These are phyloP conservation scores for Sporophila hypoxantha DNA, from an alignment of 2,113 vertebrate species.

Conservation along the genomic window DNA sequence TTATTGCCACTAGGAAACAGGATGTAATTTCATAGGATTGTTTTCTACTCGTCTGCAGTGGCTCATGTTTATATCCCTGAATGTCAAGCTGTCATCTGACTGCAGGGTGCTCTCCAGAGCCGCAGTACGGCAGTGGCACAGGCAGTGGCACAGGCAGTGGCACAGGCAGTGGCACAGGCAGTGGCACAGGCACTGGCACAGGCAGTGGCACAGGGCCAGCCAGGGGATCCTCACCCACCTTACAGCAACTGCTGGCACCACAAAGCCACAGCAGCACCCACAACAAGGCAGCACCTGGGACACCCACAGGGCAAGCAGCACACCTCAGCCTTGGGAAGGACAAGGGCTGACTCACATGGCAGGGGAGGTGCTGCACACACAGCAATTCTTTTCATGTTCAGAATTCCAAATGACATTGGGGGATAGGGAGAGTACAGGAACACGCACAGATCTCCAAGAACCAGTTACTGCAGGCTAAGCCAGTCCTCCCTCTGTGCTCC, in stretches of 20 bases:
- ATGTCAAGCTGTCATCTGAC: slow-evolving; percentile 38
- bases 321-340: background rate
- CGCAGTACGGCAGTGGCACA: background rate
- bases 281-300: background rate
- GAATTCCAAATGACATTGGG: background rate
- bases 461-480: slow-evolving; percentile 7
- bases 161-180: background rate
- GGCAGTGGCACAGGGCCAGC: background rate
- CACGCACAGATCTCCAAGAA: background rate
- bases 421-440: background rate
- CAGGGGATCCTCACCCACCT: slow-evolving; percentile 3
- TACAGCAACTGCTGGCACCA: background rate
- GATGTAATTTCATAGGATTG: slow-evolving; percentile 58
- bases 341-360: background rate
- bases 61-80: background rate
- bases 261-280: background rate
- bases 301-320: background rate
- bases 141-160: background rate
- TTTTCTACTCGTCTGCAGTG: slow-evolving; percentile 4
- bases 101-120: slow-evolving; percentile 3
- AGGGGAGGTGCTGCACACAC: background rate
- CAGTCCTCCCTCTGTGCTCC: background rate
- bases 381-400: background rate
- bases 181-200: background rate
- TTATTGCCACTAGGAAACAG: slow-evolving; percentile 32